A percentile compares a stretch with the other conserved stretches of the same genome.
Evolutionary conservation across 2,113 vertebrate species (phyloP).

Genomic region (Nibea coibor): DNA sequence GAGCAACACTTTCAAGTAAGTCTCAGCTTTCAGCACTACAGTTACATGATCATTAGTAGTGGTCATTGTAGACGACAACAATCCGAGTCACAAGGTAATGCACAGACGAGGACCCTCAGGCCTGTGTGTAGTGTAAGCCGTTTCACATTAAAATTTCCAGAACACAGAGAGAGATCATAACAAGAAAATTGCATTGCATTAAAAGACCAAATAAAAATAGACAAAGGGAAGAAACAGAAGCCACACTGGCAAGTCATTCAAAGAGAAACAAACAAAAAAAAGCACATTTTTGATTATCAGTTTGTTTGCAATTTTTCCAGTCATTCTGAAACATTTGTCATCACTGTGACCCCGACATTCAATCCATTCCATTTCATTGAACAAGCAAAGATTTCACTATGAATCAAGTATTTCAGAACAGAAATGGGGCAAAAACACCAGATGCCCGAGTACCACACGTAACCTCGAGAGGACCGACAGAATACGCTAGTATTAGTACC

Average conservation of each 20-base stretch:
- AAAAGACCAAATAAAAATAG: conserved; percentile 60
- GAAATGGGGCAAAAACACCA: background rate
- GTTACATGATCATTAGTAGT: conserved; percentile 76
- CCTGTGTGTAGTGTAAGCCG: conserved; percentile 53
- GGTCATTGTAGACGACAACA: conserved; percentile 72
- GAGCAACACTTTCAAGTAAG: conserved; percentile 82
- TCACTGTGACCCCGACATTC: conserved; percentile 8
- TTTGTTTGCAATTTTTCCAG: conserved; percentile 24
- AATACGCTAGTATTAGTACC: conserved; percentile 25
- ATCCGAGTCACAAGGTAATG: conserved; percentile 55
- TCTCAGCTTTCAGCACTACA: conserved; percentile 78
- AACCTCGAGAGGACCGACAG: conserved; percentile 10
- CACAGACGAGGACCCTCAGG: conserved; percentile 45
- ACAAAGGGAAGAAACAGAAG: conserved; percentile 19
- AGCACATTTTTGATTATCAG: conserved; percentile 47
- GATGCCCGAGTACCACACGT: conserved; percentile 9
- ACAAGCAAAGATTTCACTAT: conserved; percentile 11
- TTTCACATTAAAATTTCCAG: conserved; percentile 81
- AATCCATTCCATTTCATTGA: background rate
- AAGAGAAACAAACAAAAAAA: background rate
- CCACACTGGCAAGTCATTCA: conserved; percentile 54
- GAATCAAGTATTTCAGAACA: conserved; percentile 20
- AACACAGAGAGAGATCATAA: conserved; percentile 37
- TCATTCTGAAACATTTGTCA: conserved; percentile 28
- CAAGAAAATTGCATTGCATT: conserved; percentile 69